These are phyloP conservation scores for Polydrusus tereticollis DNA, from an alignment of 2,888 invertebrate genomes.

Conservation along the genomic window DNA sequence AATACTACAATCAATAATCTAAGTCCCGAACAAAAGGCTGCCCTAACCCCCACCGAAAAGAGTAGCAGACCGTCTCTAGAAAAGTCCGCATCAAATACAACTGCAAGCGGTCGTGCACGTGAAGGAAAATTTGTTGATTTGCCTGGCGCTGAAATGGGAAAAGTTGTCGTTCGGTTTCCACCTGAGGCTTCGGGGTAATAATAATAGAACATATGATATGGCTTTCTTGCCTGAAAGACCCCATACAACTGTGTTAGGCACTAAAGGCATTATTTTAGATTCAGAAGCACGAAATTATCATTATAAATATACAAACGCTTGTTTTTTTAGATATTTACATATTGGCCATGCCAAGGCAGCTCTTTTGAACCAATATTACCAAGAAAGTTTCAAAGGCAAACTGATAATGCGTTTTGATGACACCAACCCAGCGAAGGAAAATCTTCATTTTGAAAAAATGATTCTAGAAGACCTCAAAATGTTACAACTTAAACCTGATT, in stretches of 20 bases:
- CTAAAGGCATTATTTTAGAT: no score
- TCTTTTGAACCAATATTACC: constrained; percentile 97
- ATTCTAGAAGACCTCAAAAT: constrained; percentile 94
- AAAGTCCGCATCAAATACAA: constrained; percentile 34
- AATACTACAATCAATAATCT: constrained; percentile 71
- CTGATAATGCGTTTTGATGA: constrained; percentile 99
- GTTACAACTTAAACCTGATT: constrained; percentile 92
- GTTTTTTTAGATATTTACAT: constrained; percentile 81
- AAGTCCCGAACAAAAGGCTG: constrained; percentile 69
- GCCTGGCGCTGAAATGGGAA: constrained; percentile 96
- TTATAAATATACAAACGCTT: no score
- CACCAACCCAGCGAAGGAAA: constrained; percentile 99
- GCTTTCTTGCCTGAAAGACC: no score
- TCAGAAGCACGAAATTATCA: no score
- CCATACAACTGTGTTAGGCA: no score
- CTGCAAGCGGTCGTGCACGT: constrained; percentile 68
- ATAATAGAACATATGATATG: no score
- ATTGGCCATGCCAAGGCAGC: constrained; percentile 99
- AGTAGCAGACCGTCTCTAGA: constrained; percentile 46
- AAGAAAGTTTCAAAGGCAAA: constrained; percentile 90
- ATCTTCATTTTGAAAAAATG: constrained; percentile 96
- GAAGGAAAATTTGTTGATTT: constrained; percentile 98
- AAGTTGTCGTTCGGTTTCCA: constrained; percentile 98
- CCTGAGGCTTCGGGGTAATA: constrained; percentile 96
- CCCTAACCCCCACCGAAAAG: constrained; percentile 51